These are phyloP conservation scores for Planococcus citri DNA, from an alignment of 1,140 invertebrate species.

Conservation along the genomic window DNA sequence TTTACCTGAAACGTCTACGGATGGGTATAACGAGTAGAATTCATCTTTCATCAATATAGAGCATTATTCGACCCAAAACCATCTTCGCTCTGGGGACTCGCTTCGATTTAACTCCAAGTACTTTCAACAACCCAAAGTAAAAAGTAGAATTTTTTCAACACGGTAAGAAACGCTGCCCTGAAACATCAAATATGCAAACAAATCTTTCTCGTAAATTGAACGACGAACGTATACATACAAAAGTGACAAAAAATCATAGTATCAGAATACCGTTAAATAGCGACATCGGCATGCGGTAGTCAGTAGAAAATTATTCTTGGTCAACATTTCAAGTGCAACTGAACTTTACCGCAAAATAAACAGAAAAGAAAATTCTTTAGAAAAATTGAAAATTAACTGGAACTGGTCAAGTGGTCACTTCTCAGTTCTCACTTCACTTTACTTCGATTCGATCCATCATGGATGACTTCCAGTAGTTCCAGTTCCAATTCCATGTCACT, in stretches of 20 bases:
- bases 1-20: slow-evolving; percentile 41
- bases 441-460: too few species aligned
- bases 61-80: not conserved
- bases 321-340: slow-evolving; percentile 71
- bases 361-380: too few species aligned
- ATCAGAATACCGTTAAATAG: slow-evolving; percentile 55
- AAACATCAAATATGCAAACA: too few species aligned
- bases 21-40: slow-evolving; percentile 54
- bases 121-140: slow-evolving; percentile 60
- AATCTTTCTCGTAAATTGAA: slow-evolving; percentile 15
- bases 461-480: too few species aligned
- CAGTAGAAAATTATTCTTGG: slow-evolving; percentile 77
- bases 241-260: too few species aligned
- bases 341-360: slow-evolving; percentile 69
- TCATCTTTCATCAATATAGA: slow-evolving; percentile 43
- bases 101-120: not conserved
- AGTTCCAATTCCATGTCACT: too few species aligned
- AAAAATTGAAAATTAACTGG: slow-evolving; percentile 77
- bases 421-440: too few species aligned
- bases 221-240: too few species aligned
- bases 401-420: too few species aligned
- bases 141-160: slow-evolving; percentile 78
- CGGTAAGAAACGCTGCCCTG: slow-evolving; percentile 69
- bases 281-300: slow-evolving; percentile 65
- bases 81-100: not conserved